Base-by-base conservation (phyloP, 53 echinoderm and acorn worm species). In the Holothuria leucospilota region DNA sequence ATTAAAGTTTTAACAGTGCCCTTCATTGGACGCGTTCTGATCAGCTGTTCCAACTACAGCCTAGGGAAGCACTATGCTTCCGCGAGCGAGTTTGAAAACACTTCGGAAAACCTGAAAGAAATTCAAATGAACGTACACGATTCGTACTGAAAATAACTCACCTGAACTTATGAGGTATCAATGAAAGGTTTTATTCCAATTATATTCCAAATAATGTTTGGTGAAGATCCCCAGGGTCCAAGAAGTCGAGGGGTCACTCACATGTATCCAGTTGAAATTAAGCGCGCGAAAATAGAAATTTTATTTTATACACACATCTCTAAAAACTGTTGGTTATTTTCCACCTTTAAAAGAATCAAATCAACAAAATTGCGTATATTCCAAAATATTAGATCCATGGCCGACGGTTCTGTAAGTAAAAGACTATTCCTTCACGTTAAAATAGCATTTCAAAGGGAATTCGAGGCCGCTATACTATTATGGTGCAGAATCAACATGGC, bases 271-370 rank as follows among this genome's bases (percentile, higher is more conserved):
- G 87, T 91, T 87, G 88, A 72, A 91, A 94, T 82, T 77, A 87
- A 92, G 94, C 94, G 94, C 94, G 94, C 94, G 94, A 94, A 94
- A 94, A 93, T 94, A 90, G 89, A 94, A 92, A 59, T 60, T 79
- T 80, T 26, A 56, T 60, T 80, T 62, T 25, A 30, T 6, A 80
- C 56, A 59, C 80, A 80, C 59, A 80, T 34, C 28, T 59, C 61
- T 80, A 80, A 21, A 61, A 80, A 62, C 24, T 38, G 39, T 15
- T 13, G 53, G 56, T 15, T 58, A 61, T 30, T 60, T 80, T 80
- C 52, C 38, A 51, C 80, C 38, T 61, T 60, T 34, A 39, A 29
- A 59, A 58, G 60, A 53, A 18, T 27, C 29, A 30, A 51, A 80
- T 34, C 80, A 13, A 20, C 39, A 26, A 59, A 24, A 80, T 59